These are phyloP conservation scores for Melopsittacus undulatus DNA, from an alignment of 2,797 vertebrate species.

Conservation along the genomic window DNA sequence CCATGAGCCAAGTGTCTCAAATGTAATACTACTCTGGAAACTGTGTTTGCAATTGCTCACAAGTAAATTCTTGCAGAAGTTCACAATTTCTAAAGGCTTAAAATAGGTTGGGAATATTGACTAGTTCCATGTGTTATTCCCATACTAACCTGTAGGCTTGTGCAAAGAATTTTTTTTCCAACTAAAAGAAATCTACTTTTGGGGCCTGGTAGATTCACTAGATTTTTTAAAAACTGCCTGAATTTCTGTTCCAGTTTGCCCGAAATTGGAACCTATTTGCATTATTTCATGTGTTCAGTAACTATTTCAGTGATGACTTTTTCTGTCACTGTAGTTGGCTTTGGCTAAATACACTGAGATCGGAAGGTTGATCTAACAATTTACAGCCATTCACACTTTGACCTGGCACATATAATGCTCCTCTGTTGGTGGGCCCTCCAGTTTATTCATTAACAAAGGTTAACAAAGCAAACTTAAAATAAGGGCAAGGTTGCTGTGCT, in stretches of 20 bases:
- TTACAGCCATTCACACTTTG: neutral
- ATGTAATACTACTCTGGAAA: neutral
- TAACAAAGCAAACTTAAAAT: neutral
- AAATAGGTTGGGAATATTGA: neutral
- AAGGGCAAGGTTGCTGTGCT: neutral
- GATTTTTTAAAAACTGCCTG: neutral
- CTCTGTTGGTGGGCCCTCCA: neutral
- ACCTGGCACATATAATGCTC: neutral
- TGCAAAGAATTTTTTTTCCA: neutral
- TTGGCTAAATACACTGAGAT: neutral
- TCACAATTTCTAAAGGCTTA: neutral
- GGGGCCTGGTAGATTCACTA: neutral
- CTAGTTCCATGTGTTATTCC: neutral
- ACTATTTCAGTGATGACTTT: neutral
- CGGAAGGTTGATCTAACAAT: neutral
- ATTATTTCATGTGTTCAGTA: neutral
- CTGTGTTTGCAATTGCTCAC: neutral
- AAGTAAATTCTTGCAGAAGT: neutral
- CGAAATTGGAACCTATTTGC: neutral
- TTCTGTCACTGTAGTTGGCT: neutral
- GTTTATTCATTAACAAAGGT: neutral
- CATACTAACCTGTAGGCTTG: neutral
- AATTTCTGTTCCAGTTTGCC: neutral
- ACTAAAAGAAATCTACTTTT: neutral
- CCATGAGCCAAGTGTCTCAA: fast-evolving